A percentile compares a stretch with the other conserved stretches of the same genome.
Evolutionary conservation across 2,797 vertebrate species (phyloP).

Genomic region (Oreochromis grahami): DNA sequence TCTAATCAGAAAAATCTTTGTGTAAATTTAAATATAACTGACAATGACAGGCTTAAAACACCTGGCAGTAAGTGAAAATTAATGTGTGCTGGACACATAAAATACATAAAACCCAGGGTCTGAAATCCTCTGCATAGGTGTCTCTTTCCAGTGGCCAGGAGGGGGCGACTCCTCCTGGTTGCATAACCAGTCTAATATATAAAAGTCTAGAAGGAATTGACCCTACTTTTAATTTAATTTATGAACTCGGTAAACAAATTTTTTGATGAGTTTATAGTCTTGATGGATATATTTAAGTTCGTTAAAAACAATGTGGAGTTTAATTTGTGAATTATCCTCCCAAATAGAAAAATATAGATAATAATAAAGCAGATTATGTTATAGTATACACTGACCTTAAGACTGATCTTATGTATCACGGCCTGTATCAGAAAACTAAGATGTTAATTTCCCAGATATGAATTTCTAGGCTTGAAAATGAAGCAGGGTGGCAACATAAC

Average conservation of each 20-base stretch:
- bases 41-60: neutral
- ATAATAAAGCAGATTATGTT: neutral
- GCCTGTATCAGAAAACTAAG: neutral
- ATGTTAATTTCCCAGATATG: neutral
- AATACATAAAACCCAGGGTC: neutral
- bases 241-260: neutral
- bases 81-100: neutral
- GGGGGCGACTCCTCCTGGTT: neutral
- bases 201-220: neutral
- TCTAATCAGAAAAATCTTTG: neutral
- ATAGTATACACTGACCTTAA: neutral
- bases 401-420: neutral
- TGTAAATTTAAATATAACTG: neutral
- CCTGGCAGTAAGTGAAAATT: neutral
- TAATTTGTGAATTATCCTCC: neutral
- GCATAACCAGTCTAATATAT: neutral
- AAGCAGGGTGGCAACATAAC: neutral
- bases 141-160: neutral
- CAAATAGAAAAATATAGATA: neutral
- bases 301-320: neutral
- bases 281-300: neutral
- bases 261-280: neutral
- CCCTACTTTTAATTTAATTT: neutral
- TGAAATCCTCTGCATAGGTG: neutral
- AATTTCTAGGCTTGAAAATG: neutral